Evolutionary conservation across 2,113 vertebrate species (phyloP), one percentile per base, ranked within the genome.

Genomic region (Lepidothrix coronata): DNA sequence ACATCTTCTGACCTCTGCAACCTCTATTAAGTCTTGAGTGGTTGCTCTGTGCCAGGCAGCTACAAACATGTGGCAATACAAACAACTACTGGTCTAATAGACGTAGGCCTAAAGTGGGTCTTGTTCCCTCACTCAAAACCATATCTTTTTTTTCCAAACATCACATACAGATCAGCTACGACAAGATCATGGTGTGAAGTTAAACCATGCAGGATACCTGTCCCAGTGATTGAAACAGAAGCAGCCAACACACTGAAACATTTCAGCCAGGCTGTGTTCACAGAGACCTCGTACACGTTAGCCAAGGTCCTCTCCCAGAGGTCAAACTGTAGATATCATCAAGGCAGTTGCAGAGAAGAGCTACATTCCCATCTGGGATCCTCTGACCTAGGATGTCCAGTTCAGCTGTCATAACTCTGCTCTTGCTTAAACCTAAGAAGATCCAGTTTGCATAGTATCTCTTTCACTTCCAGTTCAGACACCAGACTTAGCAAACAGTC

Each of bases 211-310:
- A 65, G 41, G 15, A 48, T 35, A 73, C 4, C 11, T 82, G 46
- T 58, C 33, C 14, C 21, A 70, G 43, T 14, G 55, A 16, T 0
- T 41, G 59, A 55, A 73, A 80, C 31, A 46, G 68, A 73, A 58
- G 37, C 35, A 77, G 30, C 8, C 21, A 93, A 28, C 14, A 46
- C 5, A 12, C 30, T 51, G 25, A 24, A 8, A 65, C 39, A 31
- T 11, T 75, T 79, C 72, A 35, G 31, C 23, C 54, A 68, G 65
- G 39, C 21, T 54, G 2, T 20, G 22, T 24, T 68, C 62, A 48
- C 9, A 62, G 74, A 73, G 18, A 57, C 3, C 1, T 4, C 0
- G 0, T 22, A 49, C 2, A 16, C 2, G 1, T 48, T 6, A 92
- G 51, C 23, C 61, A 59, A 78, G 17, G 27, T 33, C 27, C 22